phyloP scores from a whole-genome alignment of 2,113 vertebrate genomes.

The Vicugna pacos region DNA sequence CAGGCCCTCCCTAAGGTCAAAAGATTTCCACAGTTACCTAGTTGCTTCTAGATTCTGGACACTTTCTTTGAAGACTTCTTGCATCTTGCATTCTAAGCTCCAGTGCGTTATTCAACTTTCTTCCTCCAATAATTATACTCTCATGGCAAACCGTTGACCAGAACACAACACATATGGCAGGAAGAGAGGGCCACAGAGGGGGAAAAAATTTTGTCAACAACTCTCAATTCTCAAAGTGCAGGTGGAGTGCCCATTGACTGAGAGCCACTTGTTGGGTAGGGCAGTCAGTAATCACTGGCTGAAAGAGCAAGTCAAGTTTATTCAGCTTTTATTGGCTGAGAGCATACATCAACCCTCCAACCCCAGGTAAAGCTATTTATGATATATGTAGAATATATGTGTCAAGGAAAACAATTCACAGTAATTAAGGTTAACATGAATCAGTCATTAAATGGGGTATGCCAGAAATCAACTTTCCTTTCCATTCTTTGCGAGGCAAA shows the following conservation, averaged over 20 bases:
- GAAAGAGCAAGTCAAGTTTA: neutral
- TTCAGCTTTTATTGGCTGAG: neutral
- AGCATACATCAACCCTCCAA: neutral
- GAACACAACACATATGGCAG: neutral
- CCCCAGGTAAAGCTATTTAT: neutral
- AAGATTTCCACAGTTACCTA: neutral
- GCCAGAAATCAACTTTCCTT: neutral
- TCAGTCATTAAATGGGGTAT: neutral
- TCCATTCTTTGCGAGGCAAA: neutral
- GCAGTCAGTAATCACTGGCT: neutral
- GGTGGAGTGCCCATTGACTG: neutral
- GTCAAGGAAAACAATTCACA: neutral
- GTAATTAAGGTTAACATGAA: slow-evolving; percentile 13
- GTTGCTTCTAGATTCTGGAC: neutral
- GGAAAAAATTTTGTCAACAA: neutral
- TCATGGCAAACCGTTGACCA: neutral
- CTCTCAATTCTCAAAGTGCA: neutral
- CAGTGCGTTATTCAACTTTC: neutral
- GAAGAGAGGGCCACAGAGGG: neutral
- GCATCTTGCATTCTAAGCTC: slow-evolving; percentile 1
- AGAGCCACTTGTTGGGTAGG: neutral
- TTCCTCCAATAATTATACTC: neutral
- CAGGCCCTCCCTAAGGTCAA: neutral
- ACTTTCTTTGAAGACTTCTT: neutral
- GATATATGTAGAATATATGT: neutral